Base-by-base conservation (phyloP, 2,888 invertebrate species). In the Drosophila basisetae region DNA sequence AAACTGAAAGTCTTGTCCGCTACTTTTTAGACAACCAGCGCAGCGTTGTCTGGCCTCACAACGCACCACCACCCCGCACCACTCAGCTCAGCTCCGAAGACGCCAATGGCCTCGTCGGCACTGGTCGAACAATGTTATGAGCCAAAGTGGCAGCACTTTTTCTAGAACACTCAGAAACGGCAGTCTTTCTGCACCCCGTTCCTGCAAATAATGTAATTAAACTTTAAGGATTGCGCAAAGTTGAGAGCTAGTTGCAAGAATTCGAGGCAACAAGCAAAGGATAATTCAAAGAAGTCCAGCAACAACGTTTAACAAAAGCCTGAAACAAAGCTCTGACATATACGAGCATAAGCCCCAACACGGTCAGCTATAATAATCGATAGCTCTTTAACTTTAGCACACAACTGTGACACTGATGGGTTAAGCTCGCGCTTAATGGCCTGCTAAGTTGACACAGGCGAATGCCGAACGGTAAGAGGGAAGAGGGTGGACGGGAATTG, bases 61-160 rank as follows among this genome's bases (percentile, higher is more conserved):
- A 9, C 25, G 41, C 31, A 43, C 35, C 22, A 31, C 31, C 30
- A 9, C 16, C 4, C 22, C 6, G 13, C 6, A 47, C 28, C 50
- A 28, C 35, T 25, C 31, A 22, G 47, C 13, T n/a, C 18, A 11
- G 50, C 22, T 66, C 39, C 54, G 68, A 80, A 80, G 81, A 80
- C 50, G 67, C 61, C 63, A 33, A 28, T 61, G 62, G 65, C 63
- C 59, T 60, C 68, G 52, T 59, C 59, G 47, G 52, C 35, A 59
- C 56, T 61, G 71, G 69, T 66, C 73, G 66, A 75, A 73, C 83
- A 82, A 77, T 82, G 78, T 88, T 84, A 76, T 75, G 83, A 82
- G 75, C 75, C 78, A 78, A 88, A 89, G 90, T 84, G 81, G 89
- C 83, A 88, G 90, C 71, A 76, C 72, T 88, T 88, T 86, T 84